Percentiles rank a stretch among this genome's conserved stretches.
phyloP scores from a whole-genome alignment of 2,113 vertebrate genomes.

The Salvelinus namaycush region DNA sequence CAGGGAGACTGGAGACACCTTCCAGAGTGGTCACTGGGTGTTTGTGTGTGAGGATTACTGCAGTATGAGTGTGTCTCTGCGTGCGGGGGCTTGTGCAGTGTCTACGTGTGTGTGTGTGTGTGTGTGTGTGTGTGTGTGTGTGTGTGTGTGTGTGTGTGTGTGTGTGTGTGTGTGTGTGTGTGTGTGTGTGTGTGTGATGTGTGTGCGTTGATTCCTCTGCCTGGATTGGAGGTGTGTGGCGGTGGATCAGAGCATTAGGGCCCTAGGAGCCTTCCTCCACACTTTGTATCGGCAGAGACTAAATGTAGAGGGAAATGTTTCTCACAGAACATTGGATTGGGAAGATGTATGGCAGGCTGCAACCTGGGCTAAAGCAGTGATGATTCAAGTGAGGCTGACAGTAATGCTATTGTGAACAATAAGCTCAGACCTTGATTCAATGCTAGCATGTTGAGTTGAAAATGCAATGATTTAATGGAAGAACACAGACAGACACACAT shows the following conservation, averaged over 20 bases:
- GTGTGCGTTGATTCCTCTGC: constrained; percentile 28
- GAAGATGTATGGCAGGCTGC: constrained; percentile 41
- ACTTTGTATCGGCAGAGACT: constrained; percentile 42
- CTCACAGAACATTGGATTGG: constrained; percentile 43
- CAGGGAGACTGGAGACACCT: not conserved
- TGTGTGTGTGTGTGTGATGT: not conserved
- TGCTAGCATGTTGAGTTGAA: not conserved
- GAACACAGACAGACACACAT: too few relatives aligned
- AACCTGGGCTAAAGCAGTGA: constrained; percentile 19
- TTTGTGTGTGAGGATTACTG: not conserved
- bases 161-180: too few relatives aligned
- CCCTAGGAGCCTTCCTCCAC: constrained; percentile 55
- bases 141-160: not conserved
- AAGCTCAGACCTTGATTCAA: not conserved
- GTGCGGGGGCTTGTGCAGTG: too few relatives aligned
- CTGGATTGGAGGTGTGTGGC: constrained; percentile 49
- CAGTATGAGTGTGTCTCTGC: not conserved
- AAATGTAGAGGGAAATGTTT: not conserved
- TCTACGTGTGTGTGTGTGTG: not conserved
- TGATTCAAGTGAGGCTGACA: not conserved
- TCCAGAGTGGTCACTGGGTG: too few relatives aligned
- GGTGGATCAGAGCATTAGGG: constrained; percentile 60
- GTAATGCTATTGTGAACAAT: not conserved
- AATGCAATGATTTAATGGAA: too few relatives aligned
- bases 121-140: not conserved